Percentiles rank a stretch among this genome's conserved stretches.
These are phyloP conservation scores for Mamestra brassicae DNA, from an alignment of 2,888 invertebrate species.

Conservation along the genomic window DNA sequence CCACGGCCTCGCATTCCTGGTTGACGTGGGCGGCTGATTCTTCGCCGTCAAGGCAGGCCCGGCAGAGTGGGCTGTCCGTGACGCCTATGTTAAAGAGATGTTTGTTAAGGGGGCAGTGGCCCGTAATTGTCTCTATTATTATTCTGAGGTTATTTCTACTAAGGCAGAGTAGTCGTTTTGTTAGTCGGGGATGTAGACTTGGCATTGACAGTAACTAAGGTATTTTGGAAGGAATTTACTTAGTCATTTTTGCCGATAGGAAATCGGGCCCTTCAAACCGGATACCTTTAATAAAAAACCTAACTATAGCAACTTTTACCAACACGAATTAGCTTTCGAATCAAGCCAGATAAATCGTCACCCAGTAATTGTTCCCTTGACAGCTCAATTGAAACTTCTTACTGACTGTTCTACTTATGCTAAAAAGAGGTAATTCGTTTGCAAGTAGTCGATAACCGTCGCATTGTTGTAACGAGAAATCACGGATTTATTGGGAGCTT, in stretches of 20 bases:
- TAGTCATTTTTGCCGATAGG: not conserved
- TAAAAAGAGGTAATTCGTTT: conserved; percentile 65
- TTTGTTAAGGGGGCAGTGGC: too few relatives aligned
- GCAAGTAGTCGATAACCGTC: conserved; percentile 57
- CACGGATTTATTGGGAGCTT: conserved; percentile 39
- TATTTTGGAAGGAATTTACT: too few relatives aligned
- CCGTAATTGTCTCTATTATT: too few relatives aligned
- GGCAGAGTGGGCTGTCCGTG: too few relatives aligned
- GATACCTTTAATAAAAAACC: not conserved
- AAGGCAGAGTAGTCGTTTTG: too few relatives aligned
- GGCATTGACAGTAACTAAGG: too few relatives aligned
- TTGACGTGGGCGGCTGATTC: too few relatives aligned
- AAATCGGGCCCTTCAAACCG: conserved; percentile 7
- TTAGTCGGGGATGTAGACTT: too few relatives aligned
- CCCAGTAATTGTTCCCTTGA: conserved; percentile 47
- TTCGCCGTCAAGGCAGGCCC: too few relatives aligned
- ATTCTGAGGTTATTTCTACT: too few relatives aligned
- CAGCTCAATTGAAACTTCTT: conserved; percentile 57
- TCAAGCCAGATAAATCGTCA: conserved; percentile 36
- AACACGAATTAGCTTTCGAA: conserved; percentile 52
- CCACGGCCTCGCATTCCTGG: too few relatives aligned
- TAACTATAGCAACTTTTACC: not conserved
- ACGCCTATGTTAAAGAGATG: too few relatives aligned
- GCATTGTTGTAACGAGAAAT: conserved; percentile 62
- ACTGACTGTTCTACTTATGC: conserved; percentile 58